These are phyloP conservation scores for Eubucco bourcierii DNA, from an alignment of 2,113 vertebrate genomes.

Conservation along the genomic window DNA sequence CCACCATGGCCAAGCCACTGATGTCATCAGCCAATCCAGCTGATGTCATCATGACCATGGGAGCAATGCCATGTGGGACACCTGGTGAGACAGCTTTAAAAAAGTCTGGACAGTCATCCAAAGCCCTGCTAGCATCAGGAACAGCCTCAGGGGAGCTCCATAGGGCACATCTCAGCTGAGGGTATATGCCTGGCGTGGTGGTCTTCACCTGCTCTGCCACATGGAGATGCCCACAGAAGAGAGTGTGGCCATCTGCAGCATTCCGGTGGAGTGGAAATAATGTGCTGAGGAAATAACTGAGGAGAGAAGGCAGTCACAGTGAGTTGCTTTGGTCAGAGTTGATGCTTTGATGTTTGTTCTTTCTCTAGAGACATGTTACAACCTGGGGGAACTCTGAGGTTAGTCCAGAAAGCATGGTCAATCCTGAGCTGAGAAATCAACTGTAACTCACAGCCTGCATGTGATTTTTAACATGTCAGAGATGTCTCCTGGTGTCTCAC, in stretches of 20 bases:
- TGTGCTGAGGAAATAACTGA: too few species aligned
- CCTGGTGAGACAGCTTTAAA: not conserved
- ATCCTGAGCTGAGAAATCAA: not conserved
- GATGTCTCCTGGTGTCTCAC: not conserved
- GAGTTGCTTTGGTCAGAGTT: not conserved
- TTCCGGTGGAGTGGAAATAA: not conserved
- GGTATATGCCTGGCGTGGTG: fast-evolving
- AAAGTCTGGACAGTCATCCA: not conserved
- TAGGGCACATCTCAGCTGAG: fast-evolving
- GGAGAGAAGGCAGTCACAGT: not conserved
- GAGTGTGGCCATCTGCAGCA: fast-evolving
- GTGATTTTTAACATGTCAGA: not conserved
- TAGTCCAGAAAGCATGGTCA: not conserved
- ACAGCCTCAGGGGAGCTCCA: not conserved
- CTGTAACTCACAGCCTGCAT: not conserved
- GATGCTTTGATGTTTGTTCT: not conserved
- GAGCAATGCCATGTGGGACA: not conserved
- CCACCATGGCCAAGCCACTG: not conserved
- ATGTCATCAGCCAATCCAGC: not conserved
- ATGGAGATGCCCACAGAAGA: not conserved
- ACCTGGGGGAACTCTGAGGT: not conserved
- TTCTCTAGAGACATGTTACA: fast-evolving
- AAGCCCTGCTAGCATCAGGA: not conserved
- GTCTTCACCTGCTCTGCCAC: not conserved
- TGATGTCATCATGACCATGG: not conserved